Evolutionary conservation across 1,140 invertebrate species (phyloP).

Genomic region (Pseudomyrmex cubaensis): DNA sequence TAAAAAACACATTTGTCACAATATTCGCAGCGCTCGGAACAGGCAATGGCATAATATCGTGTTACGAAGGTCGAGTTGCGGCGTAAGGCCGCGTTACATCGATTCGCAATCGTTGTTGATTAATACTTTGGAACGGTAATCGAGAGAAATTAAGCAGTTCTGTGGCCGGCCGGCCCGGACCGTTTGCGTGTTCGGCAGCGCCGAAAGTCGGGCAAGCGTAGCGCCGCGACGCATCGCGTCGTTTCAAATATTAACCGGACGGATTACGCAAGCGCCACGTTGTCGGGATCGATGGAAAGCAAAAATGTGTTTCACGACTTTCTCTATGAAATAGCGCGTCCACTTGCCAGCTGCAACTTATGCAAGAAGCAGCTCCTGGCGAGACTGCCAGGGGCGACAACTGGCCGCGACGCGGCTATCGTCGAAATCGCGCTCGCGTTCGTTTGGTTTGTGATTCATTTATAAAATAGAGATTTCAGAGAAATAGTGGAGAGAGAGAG

Average conservation of each 20-base stretch:
- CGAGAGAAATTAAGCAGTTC: neutral
- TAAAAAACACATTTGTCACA: neutral
- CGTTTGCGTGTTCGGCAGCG: neutral
- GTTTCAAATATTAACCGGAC: slow-evolving; percentile 74
- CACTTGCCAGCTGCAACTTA: slow-evolving; percentile 76
- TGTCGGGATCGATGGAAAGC: slow-evolving; percentile 81
- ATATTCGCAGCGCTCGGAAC: slow-evolving; percentile 2
- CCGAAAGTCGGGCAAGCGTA: slow-evolving; percentile 56
- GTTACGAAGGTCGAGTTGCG: slow-evolving; percentile 12
- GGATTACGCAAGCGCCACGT: slow-evolving; percentile 69
- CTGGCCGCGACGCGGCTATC: neutral
- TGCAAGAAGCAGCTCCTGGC: slow-evolving; percentile 78
- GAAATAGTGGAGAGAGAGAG: too few species aligned
- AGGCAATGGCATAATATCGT: neutral
- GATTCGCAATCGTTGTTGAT: neutral
- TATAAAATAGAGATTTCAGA: neutral
- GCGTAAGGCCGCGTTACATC: neutral
- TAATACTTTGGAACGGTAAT: neutral
- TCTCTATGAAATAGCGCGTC: slow-evolving; percentile 84
- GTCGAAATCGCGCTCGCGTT: neutral
- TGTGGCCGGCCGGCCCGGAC: neutral
- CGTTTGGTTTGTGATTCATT: neutral
- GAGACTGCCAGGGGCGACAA: slow-evolving; percentile 48
- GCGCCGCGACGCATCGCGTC: slow-evolving; percentile 19
- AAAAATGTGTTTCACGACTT: slow-evolving; percentile 82